Evolutionary conservation across 2,797 vertebrate species (phyloP).

Genomic region (Mico argentatus): DNA sequence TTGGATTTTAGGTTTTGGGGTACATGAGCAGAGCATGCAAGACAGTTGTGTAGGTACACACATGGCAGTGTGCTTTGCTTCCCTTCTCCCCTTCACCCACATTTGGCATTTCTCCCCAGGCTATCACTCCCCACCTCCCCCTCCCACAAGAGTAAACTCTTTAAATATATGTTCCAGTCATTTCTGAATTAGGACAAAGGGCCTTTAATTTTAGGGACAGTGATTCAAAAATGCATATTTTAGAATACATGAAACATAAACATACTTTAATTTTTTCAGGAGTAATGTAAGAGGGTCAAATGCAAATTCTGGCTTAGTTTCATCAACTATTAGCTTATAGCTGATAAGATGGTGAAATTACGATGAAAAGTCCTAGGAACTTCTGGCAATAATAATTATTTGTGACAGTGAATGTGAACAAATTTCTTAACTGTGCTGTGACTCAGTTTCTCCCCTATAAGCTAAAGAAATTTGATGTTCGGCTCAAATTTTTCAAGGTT

Average conservation of each 20-base stretch:
- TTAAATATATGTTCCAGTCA: background rate
- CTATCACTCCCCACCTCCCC: too few relatives aligned
- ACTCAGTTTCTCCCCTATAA: slow-evolving; percentile 1
- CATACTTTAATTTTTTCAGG: background rate
- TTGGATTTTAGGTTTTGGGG: too few relatives aligned
- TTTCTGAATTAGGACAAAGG: slow-evolving; percentile 30
- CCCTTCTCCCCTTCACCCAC: too few relatives aligned
- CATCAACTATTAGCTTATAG: background rate
- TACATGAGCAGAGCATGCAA: too few relatives aligned
- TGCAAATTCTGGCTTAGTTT: background rate
- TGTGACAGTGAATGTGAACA: background rate
- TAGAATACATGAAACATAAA: background rate
- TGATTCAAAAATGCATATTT: background rate
- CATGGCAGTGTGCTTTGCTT: too few relatives aligned
- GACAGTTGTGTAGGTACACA: too few relatives aligned
- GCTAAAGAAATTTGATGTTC: background rate
- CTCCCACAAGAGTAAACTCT: background rate
- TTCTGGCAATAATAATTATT: slow-evolving; percentile 2
- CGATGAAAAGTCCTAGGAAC: background rate
- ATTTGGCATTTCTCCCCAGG: too few relatives aligned
- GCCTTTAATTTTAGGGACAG: background rate
- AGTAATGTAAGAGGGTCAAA: background rate
- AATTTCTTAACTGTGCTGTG: background rate
- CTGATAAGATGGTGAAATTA: background rate
- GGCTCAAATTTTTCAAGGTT: background rate